Conservation (phyloP, 2,797 vertebrate species). For the Chelidonichthys spinosus region DNA sequence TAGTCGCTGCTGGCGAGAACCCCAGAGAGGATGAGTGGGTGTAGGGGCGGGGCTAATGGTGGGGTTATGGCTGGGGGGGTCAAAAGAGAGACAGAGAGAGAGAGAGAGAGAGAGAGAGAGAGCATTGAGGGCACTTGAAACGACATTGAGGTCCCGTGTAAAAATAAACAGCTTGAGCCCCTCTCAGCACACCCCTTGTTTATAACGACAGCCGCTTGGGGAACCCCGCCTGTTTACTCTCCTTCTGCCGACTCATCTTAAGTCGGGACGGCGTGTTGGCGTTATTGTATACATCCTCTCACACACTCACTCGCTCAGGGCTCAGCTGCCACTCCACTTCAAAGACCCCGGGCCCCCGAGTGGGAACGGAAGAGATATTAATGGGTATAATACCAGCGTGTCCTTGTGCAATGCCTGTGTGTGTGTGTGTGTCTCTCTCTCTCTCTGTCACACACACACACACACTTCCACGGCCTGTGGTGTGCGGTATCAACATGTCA, state of each 20-base stretch:
- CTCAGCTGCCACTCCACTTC: slow-evolving; percentile 65
- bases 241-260: slow-evolving; percentile 62
- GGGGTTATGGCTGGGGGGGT: slow-evolving; percentile 26
- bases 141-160: slow-evolving; percentile 48
- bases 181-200: slow-evolving; percentile 56
- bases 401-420: slow-evolving; percentile 25
- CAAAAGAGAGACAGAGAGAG: slow-evolving; percentile 9
- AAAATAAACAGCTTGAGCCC: slow-evolving; percentile 66
- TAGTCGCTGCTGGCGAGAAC: slow-evolving; percentile 48
- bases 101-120: slow-evolving; percentile 8
- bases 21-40: slow-evolving; percentile 27
- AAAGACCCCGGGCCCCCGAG: slow-evolving; percentile 58
- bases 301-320: slow-evolving; percentile 62
- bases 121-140: slow-evolving; percentile 52
- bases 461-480: slow-evolving; percentile 20
- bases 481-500: slow-evolving; percentile 58
- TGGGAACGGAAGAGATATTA: slow-evolving; percentile 67
- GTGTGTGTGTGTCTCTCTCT: slow-evolving; percentile 24
- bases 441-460: slow-evolving; percentile 6
- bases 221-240: slow-evolving; percentile 67
- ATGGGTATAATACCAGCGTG: slow-evolving; percentile 57
- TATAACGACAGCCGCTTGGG: slow-evolving; percentile 58
- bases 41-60: neutral
- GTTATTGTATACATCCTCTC: slow-evolving; percentile 70
- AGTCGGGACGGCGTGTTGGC: slow-evolving; percentile 56